Percentiles rank a stretch among this genome's conserved stretches.
Evolutionary conservation across 2,888 invertebrate genomes (phyloP).

Genomic region (Gymnosoma rotundatum): DNA sequence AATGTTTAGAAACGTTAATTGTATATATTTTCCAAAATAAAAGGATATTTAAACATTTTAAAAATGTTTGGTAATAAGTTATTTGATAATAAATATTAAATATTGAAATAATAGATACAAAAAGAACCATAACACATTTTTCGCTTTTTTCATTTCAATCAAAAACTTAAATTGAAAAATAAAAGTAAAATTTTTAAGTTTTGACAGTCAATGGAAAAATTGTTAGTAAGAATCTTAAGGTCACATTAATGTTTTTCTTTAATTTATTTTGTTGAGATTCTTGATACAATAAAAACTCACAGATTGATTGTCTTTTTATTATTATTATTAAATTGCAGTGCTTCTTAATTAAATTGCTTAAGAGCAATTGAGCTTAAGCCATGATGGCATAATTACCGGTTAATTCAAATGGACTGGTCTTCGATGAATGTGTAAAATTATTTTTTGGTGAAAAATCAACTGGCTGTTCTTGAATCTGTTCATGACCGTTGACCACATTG

Average conservation of each 20-base stretch:
- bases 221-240: neutral
- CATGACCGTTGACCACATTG: slow-evolving; percentile 43
- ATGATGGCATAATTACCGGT: slow-evolving; percentile 81
- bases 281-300: slow-evolving; percentile 45
- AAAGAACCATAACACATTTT: no score
- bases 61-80: no score
- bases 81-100: no score
- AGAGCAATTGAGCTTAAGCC: slow-evolving; percentile 72
- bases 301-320: slow-evolving; percentile 60
- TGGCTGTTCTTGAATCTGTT: slow-evolving; percentile 78
- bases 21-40: no score
- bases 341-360: neutral
- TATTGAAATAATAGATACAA: no score
- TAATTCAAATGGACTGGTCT: slow-evolving; percentile 81
- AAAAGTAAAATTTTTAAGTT: slow-evolving; percentile 1
- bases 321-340: slow-evolving; percentile 14
- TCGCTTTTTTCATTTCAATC: no score
- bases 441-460: slow-evolving; percentile 82
- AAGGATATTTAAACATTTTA: no score
- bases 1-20: no score
- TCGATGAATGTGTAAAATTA: slow-evolving; percentile 81
- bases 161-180: no score
- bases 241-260: slow-evolving; percentile 1
- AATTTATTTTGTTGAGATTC: slow-evolving; percentile 39
- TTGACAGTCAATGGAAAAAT: slow-evolving; percentile 8